Evolutionary conservation across 2,113 vertebrate genomes (phyloP), one percentile per base, ranked within the genome.

Genomic region (Myxocyprinus asiaticus): DNA sequence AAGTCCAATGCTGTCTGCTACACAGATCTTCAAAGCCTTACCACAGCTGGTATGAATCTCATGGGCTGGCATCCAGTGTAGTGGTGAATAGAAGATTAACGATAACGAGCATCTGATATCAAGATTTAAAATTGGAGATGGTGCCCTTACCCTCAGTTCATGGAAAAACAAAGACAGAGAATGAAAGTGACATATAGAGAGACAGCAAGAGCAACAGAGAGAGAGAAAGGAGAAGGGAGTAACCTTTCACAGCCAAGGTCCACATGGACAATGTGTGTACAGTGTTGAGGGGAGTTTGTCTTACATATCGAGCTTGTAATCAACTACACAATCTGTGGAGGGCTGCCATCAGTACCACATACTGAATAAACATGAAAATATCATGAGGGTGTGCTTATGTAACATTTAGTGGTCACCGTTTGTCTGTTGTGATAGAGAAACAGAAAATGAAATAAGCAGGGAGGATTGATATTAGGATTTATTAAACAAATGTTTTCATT

Each of bases 161-260:
- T 58, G 55, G n/a, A 63, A 78, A 76, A 51, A 85, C n/a, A 59
- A 64, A 66, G 58, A 76, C 15, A 43, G 64, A 83, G 80, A 81
- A 81, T 56, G 63, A 50, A 76, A 67, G 81, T 12, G 50, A 65
- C 33, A 69, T 70, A 44, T 47, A 76, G 72, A 62, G 79, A 43
- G 56, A 74, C 12, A 10, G 51, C 4, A 86, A 89, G 88, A 85
- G 88, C 68, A 88, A 86, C 64, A 78, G 91, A 89, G 88, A 58
- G 56, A 76, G 22, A 58, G n/a, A 56, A 55, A 63, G 55, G 42
- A 9, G 43, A 43, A 48, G 56, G 56, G 70, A 48, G 47, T 43
- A 62, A 62, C 58, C 33, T 55, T 61, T 63, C 58, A 4, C 5
- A 53, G 67, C 61, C 22, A 73, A 58, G 51, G 61, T 80, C 78